Conservation (phyloP, 1,140 invertebrate genomes). For the Saccostrea cuccullata region DNA sequence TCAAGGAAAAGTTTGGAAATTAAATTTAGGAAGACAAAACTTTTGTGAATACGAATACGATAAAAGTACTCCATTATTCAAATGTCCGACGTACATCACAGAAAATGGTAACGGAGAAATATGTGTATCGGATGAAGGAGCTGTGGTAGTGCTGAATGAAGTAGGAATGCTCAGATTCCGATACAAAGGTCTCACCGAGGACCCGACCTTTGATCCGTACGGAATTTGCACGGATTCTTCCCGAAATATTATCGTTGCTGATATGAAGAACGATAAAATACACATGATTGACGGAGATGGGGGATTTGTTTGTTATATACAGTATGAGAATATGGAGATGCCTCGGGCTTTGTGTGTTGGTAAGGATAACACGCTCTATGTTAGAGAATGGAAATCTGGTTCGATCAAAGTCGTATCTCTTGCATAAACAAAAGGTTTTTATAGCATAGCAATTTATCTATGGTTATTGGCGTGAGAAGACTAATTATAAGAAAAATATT, state of each 20-base stretch:
- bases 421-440: no score
- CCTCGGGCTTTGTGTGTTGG: no score
- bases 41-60: not conserved
- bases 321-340: not conserved
- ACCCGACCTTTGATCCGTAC: not conserved
- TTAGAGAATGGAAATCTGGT: no score
- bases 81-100: not conserved
- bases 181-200: not conserved
- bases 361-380: no score
- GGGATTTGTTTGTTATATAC: not conserved
- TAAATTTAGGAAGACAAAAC: no score
- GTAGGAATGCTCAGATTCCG: not conserved
- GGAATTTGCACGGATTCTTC: not conserved
- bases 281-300: not conserved
- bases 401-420: no score
- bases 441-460: no score
- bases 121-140: not conserved
- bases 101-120: not conserved
- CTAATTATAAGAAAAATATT: no score
- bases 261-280: no score
- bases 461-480: no score
- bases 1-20: no score
- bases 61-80: not conserved
- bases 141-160: not conserved
- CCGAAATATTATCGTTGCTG: not conserved